A percentile compares a stretch with the other conserved stretches of the same genome.
Conservation (phyloP, 2,797 vertebrate genomes). For the Lutjanus campechanus region DNA sequence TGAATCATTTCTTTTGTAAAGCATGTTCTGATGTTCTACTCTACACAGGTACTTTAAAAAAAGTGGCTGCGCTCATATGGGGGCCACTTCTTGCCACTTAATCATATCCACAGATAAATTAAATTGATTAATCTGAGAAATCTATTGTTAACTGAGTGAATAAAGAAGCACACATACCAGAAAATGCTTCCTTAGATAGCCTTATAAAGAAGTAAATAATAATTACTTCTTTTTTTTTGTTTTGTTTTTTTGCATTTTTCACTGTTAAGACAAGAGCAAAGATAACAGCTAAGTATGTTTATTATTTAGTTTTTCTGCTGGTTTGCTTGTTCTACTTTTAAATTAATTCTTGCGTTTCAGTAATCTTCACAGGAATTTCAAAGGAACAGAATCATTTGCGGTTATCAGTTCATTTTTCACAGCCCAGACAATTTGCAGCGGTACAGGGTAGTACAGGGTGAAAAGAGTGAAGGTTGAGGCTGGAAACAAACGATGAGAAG, state of each 20-base stretch:
- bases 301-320: not conserved
- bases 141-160: not conserved
- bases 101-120: not conserved
- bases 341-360: not conserved
- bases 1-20: not conserved
- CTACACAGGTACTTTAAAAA: not conserved
- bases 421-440: not conserved
- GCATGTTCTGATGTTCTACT: not conserved
- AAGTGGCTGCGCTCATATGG: not conserved
- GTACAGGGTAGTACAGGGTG: not conserved
- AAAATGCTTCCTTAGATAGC: not conserved
- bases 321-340: not conserved
- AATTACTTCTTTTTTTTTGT: not conserved
- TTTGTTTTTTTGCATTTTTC: too few species aligned
- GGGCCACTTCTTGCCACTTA: not conserved
- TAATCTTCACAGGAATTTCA: not conserved
- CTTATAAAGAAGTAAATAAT: not conserved
- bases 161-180: not conserved
- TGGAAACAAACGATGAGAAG: not conserved
- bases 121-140: not conserved
- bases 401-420: conserved; percentile 9
- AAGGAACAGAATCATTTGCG: conserved; percentile 16
- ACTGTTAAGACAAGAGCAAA: not conserved
- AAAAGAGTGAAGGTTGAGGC: not conserved
- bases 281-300: not conserved